phyloP scores from a whole-genome alignment of 2,113 vertebrate genomes.

The Dipodomys ordii region DNA sequence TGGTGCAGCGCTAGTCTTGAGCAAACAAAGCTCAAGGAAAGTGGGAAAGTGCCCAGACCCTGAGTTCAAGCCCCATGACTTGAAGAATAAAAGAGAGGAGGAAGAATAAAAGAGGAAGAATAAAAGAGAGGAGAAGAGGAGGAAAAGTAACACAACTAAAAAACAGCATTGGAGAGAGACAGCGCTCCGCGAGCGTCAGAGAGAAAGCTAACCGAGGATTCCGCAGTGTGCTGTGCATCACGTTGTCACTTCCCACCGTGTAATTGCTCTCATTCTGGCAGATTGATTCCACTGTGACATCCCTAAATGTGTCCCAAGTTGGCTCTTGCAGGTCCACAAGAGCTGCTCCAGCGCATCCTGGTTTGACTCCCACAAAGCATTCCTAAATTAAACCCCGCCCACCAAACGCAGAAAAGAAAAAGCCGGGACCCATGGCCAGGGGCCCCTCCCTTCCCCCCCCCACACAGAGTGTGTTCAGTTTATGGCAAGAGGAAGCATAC shows the following conservation, averaged over 20 bases:
- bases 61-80: neutral
- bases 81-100: neutral
- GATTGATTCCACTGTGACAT: accelerated
- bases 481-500: constrained; percentile 65
- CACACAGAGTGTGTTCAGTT: accelerated
- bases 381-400: neutral
- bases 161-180: neutral
- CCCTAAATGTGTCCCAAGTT: neutral
- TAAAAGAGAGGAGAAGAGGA: neutral
- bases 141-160: neutral
- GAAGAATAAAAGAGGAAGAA: neutral
- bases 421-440: accelerated
- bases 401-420: neutral
- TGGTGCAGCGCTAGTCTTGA: neutral
- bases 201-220: neutral
- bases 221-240: accelerated
- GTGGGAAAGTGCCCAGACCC: neutral
- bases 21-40: neutral
- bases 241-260: neutral
- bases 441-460: accelerated
- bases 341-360: neutral
- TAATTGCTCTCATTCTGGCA: neutral
- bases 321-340: neutral
- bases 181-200: neutral
- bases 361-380: neutral